Base-by-base conservation (phyloP, 2,888 invertebrate genomes). In the Paralinhomoeus sp. region DNA sequence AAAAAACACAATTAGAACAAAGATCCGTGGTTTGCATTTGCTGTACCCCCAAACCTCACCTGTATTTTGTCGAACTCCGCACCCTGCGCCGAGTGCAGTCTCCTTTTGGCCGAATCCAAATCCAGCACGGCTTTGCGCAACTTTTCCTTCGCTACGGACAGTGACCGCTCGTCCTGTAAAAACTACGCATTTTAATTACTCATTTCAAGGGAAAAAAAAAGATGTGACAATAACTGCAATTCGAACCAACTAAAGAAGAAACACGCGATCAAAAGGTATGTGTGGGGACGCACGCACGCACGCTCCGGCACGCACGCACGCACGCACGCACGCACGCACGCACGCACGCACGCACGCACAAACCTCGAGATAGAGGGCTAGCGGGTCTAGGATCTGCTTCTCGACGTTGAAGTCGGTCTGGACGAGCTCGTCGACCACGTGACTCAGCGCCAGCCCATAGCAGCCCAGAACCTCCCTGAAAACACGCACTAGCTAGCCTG, bases 381-480 rank as follows among this genome's bases (percentile, higher is more conserved):
- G 66, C 18, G 80, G 81, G 42, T 72, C 70, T 55, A 80, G 75
- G 42, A 87, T 82, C 57, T 76, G 71, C 62, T 77, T 76, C 62
- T 87, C 87, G 40, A 84, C 77, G 66, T 80, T 77, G 48, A 76
- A 66, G 65, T 87, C 87, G 65, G 79, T 79, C 55, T 80, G 78
- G 2, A 81, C 75, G 56, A 76, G 76, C 63, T 82, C 79, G 58
- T 75, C 75, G 40, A 82, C 83, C 53, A 85, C 68, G 56, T 73
- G 73, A 56, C 77, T 75, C 65, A 78, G 74, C 51, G 76, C 73
- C 62, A 73, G 72, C 46, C 71, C 71, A 57, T 70, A 71, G 58
- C 64, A 56, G 40, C 57, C 53, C 42, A 67, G 60, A 42, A 66
- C 57, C 43, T 53, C 54, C 27, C 66, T 66, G 53, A 42, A 51